A percentile compares a stretch with the other conserved stretches of the same genome.
These are phyloP conservation scores for Patiria miniata DNA, from an alignment of 35 echinoderm and acorn worm species.

Conservation along the genomic window DNA sequence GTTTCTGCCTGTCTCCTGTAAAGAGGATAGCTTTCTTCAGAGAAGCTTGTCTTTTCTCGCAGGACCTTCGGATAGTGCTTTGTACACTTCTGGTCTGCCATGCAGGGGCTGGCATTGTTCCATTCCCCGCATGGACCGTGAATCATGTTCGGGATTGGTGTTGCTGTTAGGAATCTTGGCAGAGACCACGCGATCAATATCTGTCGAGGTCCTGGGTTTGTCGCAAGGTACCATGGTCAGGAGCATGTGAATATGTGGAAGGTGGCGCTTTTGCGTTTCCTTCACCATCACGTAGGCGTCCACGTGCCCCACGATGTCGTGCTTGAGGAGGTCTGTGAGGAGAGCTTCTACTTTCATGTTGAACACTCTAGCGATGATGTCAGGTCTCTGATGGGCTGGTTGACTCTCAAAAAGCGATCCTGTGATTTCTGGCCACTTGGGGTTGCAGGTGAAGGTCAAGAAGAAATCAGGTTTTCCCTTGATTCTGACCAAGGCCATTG, in stretches of 20 bases:
- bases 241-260: slow-evolving; percentile 39
- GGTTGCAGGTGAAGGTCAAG: slow-evolving; percentile 46
- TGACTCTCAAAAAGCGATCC: not conserved
- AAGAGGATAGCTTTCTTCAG: too few relatives aligned
- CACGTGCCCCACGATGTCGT: slow-evolving; percentile 18
- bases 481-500: slow-evolving; percentile 34
- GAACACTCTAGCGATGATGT: slow-evolving; percentile 17
- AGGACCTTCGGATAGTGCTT: too few relatives aligned
- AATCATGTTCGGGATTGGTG: not conserved
- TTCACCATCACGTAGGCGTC: slow-evolving; percentile 3
- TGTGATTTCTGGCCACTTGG: slow-evolving; percentile 37
- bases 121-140: too few relatives aligned
- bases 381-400: slow-evolving; percentile 18
- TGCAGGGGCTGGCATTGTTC: too few relatives aligned
- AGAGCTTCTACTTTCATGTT: not conserved
- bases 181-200: slow-evolving; percentile 25
- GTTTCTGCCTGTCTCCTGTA: too few relatives aligned
- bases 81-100: too few relatives aligned
- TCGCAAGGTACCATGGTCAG: not conserved
- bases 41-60: too few relatives aligned
- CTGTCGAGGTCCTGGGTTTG: slow-evolving; percentile 19
- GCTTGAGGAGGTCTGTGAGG: not conserved
- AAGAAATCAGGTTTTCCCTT: slow-evolving; percentile 31
- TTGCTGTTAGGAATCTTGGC: slow-evolving; percentile 35
- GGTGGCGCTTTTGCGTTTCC: slow-evolving; percentile 30